Percentiles rank a stretch among this genome's conserved stretches.
phyloP scores from a whole-genome alignment of 2,888 invertebrate genomes.

The Drosophila quasianomalipes region DNA sequence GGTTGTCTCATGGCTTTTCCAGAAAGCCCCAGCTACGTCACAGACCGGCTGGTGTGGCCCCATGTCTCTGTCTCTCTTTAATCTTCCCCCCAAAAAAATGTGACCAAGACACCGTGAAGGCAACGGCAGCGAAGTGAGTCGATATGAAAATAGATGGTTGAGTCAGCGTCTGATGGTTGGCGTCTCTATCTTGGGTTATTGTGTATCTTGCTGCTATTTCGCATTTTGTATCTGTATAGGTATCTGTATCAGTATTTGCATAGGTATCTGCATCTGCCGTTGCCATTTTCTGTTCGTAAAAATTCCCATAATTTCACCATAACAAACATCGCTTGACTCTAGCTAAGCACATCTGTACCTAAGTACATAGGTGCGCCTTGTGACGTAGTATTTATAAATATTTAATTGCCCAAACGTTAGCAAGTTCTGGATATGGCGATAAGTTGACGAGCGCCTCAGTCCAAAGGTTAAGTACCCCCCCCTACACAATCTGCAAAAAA shows the following conservation, averaged over 20 bases:
- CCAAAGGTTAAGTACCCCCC: conserved; percentile 21
- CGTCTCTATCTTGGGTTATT: conserved; percentile 31
- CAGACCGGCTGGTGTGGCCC: conserved; percentile 14
- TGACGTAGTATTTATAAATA: conserved; percentile 43
- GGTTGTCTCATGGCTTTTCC: conserved; percentile 39
- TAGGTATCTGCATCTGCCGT: conserved; percentile 22
- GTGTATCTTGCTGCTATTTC: conserved; percentile 23
- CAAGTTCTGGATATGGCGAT: conserved; percentile 29
- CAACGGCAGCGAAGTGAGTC: conserved; percentile 18
- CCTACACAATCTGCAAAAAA: conserved; percentile 51
- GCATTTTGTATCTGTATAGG: conserved; percentile 3
- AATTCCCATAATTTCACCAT: conserved; percentile 33
- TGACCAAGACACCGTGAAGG: conserved; percentile 28
- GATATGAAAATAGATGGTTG: conserved; percentile 38
- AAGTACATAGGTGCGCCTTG: conserved; percentile 5
- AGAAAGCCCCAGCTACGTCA: conserved; percentile 48
- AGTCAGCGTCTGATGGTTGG: conserved; percentile 38
- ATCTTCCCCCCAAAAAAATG: conserved; percentile 8
- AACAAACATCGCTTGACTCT: conserved; percentile 12
- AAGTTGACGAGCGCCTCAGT: conserved; percentile 10
- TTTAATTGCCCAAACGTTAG: conserved; percentile 16
- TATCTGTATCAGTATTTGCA: conserved; percentile 20
- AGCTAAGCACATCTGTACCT: neutral
- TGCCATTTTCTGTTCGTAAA: neutral
- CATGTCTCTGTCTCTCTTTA: conserved; percentile 4